Evolutionary conservation across 2,888 invertebrate genomes (phyloP).

Genomic region (Eupithecia inturbata): DNA sequence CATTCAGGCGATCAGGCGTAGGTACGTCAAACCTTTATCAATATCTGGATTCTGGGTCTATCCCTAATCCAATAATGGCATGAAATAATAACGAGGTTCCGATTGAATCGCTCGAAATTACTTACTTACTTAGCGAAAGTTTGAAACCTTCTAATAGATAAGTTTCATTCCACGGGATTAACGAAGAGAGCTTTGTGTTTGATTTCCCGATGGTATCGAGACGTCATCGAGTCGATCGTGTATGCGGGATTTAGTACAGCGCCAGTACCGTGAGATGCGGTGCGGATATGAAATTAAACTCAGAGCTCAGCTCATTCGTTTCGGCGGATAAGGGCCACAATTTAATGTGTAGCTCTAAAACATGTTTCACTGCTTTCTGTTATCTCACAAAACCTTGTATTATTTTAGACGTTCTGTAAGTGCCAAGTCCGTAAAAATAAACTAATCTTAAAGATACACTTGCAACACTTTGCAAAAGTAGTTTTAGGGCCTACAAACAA

Average conservation of each 20-base stretch:
- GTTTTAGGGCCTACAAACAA: background rate
- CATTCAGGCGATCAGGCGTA: too few species aligned
- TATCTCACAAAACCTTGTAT: background rate
- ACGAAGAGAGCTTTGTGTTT: conserved; percentile 9
- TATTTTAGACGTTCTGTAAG: background rate
- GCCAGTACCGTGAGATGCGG: background rate
- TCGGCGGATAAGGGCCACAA: too few species aligned
- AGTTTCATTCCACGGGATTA: conserved; percentile 31
- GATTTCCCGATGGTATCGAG: background rate
- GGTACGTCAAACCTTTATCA: conserved; percentile 13
- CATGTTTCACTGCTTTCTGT: background rate
- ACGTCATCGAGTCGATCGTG: background rate
- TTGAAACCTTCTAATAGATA: conserved; percentile 36
- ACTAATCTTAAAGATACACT: conserved; percentile 7
- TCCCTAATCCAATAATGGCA: conserved; percentile 52
- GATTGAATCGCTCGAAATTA: conserved; percentile 19
- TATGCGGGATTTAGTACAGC: background rate
- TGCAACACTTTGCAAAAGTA: background rate
- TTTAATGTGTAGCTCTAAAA: background rate
- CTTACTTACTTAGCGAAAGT: conserved; percentile 31
- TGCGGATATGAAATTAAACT: background rate
- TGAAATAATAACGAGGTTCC: conserved; percentile 51
- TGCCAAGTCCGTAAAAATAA: background rate
- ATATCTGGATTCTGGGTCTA: conserved; percentile 13
- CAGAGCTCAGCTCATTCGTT: background rate